Conservation (phyloP, 2,113 vertebrate genomes). For the Xyrauchen texanus region DNA sequence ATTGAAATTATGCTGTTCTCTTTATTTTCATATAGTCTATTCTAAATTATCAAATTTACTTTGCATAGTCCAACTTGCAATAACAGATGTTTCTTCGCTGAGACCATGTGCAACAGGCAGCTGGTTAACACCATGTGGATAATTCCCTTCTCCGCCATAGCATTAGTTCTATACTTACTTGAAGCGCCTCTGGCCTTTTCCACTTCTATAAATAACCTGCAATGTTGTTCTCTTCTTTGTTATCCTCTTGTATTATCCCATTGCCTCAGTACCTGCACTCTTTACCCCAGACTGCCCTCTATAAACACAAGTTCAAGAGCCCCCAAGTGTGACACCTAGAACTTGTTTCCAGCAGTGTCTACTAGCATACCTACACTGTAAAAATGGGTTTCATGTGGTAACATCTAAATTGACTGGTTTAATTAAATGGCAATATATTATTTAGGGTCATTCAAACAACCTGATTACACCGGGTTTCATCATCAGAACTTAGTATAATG, state of each 20-base stretch:
- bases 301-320: background rate
- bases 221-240: background rate
- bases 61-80: no score
- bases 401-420: no score
- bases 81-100: background rate
- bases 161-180: slow-evolving; percentile 44
- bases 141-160: slow-evolving; percentile 12
- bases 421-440: no score
- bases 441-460: no score
- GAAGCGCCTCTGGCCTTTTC: slow-evolving; percentile 69
- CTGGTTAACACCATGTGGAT: slow-evolving; percentile 17
- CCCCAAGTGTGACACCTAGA: no score
- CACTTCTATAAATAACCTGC: slow-evolving; percentile 49
- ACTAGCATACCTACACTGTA: no score
- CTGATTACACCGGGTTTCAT: no score
- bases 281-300: background rate
- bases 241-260: slow-evolving; percentile 17
- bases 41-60: no score
- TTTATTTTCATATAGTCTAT: no score
- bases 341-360: no score
- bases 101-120: slow-evolving; percentile 18
- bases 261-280: slow-evolving; percentile 7
- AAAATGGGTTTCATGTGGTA: no score
- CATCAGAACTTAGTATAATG: no score
- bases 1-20: background rate